These are phyloP conservation scores for Oreochromis tanganicae DNA, from an alignment of 2,113 vertebrate species.

Conservation along the genomic window DNA sequence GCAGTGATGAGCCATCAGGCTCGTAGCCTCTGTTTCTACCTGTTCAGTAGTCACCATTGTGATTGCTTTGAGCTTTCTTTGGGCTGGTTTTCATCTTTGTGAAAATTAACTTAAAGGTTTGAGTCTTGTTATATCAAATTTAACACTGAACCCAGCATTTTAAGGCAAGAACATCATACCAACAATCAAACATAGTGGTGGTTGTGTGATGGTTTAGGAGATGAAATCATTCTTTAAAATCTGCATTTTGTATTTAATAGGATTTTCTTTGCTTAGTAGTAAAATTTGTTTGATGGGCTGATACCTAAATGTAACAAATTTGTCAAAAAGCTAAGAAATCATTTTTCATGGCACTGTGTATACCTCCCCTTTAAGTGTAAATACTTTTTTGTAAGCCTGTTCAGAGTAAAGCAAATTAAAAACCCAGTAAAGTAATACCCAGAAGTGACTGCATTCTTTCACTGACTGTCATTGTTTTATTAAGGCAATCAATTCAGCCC, in stretches of 20 bases:
- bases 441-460: not conserved
- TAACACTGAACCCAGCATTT: not conserved
- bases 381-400: not conserved
- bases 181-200: not conserved
- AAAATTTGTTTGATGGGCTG: not conserved
- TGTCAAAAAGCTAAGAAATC: not conserved
- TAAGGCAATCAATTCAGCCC: not conserved
- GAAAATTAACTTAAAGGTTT: not conserved
- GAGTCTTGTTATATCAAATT: not conserved
- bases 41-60: not conserved
- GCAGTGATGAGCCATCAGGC: not conserved
- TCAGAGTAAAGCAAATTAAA: not conserved
- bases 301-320: not conserved
- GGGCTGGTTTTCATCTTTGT: not conserved
- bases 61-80: not conserved
- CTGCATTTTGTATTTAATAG: not conserved
- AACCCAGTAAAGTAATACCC: not conserved
- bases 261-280: not conserved
- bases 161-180: not conserved
- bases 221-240: not conserved
- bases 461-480: slow-evolving; percentile 13
- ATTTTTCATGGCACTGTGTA: not conserved
- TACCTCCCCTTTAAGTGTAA: not conserved
- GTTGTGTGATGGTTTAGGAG: not conserved
- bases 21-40: not conserved